Conservation (phyloP, 2,888 invertebrate species). For the Pogonocherus hispidulus region DNA sequence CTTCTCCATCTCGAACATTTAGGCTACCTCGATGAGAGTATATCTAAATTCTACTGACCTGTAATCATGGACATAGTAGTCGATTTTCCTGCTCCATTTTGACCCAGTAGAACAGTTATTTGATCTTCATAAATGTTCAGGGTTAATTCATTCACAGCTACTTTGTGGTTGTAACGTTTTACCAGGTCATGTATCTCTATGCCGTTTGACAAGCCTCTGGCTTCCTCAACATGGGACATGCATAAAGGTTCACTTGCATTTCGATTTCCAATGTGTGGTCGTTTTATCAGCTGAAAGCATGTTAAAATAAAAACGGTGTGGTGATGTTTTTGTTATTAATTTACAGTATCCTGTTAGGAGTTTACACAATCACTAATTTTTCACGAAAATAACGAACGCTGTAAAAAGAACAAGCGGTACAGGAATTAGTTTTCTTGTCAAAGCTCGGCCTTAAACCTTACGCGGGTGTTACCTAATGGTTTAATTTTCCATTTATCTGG, state of each 20-base stretch:
- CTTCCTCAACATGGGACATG: slow-evolving; percentile 46
- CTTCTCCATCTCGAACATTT: no score
- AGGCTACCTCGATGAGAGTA: neutral
- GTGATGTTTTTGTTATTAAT: no score
- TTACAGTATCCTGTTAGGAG: no score
- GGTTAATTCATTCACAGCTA: slow-evolving; percentile 79
- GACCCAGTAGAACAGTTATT: slow-evolving; percentile 89
- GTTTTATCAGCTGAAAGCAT: neutral
- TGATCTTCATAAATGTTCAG: slow-evolving; percentile 85
- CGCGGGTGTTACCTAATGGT: no score
- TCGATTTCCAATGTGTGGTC: neutral
- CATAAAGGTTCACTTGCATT: slow-evolving; percentile 29
- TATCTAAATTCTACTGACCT: slow-evolving; percentile 63
- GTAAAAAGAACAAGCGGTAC: no score
- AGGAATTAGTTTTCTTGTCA: no score
- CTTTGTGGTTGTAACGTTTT: slow-evolving; percentile 67
- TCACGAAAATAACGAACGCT: no score
- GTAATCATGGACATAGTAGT: slow-evolving; percentile 81
- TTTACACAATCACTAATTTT: no score
- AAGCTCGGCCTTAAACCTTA: no score
- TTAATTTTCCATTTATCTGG: no score
- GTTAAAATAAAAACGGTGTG: neutral
- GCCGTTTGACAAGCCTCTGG: slow-evolving; percentile 55
- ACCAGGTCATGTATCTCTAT: slow-evolving; percentile 71
- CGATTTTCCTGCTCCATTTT: slow-evolving; percentile 71